A percentile compares a stretch with the other conserved stretches of the same genome.
Evolutionary conservation across 2,888 invertebrate species (phyloP).

Genomic region (Drosophila atroscutellata): DNA sequence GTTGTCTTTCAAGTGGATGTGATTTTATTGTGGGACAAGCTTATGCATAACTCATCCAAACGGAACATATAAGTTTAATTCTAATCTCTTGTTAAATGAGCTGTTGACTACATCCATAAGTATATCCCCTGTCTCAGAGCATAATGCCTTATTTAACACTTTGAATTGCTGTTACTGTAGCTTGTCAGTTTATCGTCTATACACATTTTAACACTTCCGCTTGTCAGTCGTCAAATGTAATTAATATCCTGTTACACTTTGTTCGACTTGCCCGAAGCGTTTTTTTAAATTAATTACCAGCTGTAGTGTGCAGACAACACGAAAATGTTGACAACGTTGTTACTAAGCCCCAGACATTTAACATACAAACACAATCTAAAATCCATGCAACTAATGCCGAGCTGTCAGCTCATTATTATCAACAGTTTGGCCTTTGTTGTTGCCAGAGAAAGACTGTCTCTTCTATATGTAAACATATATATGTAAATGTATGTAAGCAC

Average conservation of each 20-base stretch:
- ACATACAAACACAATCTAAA: conserved; percentile 63
- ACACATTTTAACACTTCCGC: conserved; percentile 76
- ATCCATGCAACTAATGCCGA: conserved; percentile 75
- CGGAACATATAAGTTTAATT: conserved; percentile 17
- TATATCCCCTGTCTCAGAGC: not conserved
- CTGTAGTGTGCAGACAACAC: conserved; percentile 62
- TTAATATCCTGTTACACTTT: conserved; percentile 76
- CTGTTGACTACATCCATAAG: conserved; percentile 24
- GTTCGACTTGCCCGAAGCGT: conserved; percentile 75
- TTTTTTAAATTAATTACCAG: conserved; percentile 76
- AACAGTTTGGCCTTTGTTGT: conserved; percentile 65
- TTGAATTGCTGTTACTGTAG: conserved; percentile 15
- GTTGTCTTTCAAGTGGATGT: not conserved
- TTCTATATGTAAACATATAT: conserved; percentile 18
- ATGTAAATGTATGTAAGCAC: conserved; percentile 14
- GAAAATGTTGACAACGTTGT: conserved; percentile 76
- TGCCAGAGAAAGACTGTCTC: conserved; percentile 17
- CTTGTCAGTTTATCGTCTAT: conserved; percentile 65
- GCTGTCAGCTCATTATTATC: conserved; percentile 80
- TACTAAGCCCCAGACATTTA: conserved; percentile 78
- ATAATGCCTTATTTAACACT: conserved; percentile 25
- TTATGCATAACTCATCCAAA: conserved; percentile 1
- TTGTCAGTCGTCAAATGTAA: conserved; percentile 76
- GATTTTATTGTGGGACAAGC: not conserved
- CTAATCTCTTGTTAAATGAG: conserved; percentile 28